These are phyloP conservation scores for Hypercompe scribonia DNA, from an alignment of 2,888 invertebrate species.

Conservation along the genomic window DNA sequence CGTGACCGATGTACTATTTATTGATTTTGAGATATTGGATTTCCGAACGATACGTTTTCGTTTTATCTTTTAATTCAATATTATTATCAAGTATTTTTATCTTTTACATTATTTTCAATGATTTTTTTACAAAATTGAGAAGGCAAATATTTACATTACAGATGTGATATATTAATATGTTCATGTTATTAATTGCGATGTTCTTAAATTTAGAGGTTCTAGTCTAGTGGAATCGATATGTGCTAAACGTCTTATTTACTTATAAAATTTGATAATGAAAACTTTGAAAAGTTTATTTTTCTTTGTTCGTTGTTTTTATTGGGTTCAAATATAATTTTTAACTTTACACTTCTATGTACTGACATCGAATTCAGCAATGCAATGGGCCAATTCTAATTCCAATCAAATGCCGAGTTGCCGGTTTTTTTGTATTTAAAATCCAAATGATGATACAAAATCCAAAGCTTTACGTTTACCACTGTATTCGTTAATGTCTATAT, in stretches of 20 bases:
- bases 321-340: too few relatives aligned
- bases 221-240: background rate
- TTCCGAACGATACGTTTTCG: background rate
- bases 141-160: background rate
- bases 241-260: background rate
- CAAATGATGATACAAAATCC: background rate
- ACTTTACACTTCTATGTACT: too few relatives aligned
- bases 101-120: background rate
- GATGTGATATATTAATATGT: background rate
- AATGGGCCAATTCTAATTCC: background rate
- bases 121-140: background rate
- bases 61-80: background rate
- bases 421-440: background rate
- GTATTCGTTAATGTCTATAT: background rate
- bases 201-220: too few relatives aligned
- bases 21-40: conserved; percentile 42
- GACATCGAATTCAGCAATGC: background rate
- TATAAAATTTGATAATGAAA: background rate
- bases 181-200: background rate
- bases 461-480: background rate
- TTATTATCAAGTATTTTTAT: background rate
- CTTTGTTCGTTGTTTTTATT: too few relatives aligned
- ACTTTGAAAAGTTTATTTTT: background rate
- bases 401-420: background rate
- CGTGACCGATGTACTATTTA: conserved; percentile 29